These are phyloP conservation scores for Holotrichia oblita DNA, from an alignment of 1,140 invertebrate species.

Conservation along the genomic window DNA sequence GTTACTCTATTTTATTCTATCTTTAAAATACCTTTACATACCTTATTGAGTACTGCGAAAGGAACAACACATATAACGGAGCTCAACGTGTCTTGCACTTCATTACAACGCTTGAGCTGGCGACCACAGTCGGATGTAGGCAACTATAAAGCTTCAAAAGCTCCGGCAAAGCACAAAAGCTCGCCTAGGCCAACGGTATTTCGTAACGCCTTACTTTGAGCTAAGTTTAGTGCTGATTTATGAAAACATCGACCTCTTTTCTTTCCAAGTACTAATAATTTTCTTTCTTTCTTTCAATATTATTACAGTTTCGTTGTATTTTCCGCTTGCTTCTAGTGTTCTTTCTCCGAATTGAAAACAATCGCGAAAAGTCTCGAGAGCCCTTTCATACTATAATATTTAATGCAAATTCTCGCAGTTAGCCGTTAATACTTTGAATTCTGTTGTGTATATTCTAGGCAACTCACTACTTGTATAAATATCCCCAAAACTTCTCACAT, in stretches of 20 bases:
- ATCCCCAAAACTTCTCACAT: too few relatives aligned
- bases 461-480: too few relatives aligned
- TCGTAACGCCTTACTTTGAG: conserved; percentile 46
- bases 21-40: conserved; percentile 32
- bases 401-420: neutral
- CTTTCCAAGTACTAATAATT: conserved; percentile 20
- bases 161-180: conserved; percentile 49
- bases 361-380: neutral
- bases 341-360: neutral
- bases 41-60: conserved; percentile 24
- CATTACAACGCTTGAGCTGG: conserved; percentile 47
- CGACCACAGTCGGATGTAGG: conserved; percentile 44
- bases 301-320: neutral
- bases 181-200: conserved; percentile 46
- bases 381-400: neutral
- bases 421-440: neutral
- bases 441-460: too few relatives aligned
- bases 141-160: conserved; percentile 48
- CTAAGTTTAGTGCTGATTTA: conserved; percentile 48
- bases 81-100: conserved; percentile 45
- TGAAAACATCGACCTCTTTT: conserved; percentile 42
- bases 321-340: neutral
- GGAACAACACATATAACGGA: conserved; percentile 21
- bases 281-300: conserved; percentile 9
- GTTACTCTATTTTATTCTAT: conserved; percentile 8